Percentiles rank a stretch among this genome's conserved stretches.
Conservation (phyloP, 2,113 vertebrate species). For the Cichladusa arquata region DNA sequence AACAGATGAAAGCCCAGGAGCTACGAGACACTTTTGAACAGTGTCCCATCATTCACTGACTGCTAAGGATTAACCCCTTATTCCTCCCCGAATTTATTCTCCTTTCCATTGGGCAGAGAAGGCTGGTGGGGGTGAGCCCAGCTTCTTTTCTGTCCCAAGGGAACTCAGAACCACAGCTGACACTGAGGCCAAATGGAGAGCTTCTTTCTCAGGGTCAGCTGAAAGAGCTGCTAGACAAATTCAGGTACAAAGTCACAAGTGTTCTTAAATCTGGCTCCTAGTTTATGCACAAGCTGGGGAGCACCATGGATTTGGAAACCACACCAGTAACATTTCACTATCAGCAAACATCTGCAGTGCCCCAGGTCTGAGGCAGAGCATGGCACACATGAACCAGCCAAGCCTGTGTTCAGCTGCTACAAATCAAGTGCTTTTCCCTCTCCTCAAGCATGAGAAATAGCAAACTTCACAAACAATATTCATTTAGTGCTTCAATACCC, state of each 20-base stretch:
- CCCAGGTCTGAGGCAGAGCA: background rate
- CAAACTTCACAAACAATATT: background rate
- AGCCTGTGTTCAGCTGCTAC: background rate
- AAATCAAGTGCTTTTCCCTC: background rate
- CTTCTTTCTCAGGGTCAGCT: background rate
- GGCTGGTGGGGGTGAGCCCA: background rate
- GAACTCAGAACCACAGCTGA: background rate
- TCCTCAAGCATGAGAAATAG: background rate
- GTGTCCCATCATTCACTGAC: background rate
- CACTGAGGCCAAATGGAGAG: rapidly evolving
- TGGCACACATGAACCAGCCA: background rate
- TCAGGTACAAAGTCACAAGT: background rate
- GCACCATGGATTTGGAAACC: rapidly evolving
- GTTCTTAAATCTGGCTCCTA: background rate
- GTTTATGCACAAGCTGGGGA: background rate
- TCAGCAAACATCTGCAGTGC: background rate
- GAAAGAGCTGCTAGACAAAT: background rate
- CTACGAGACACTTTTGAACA: background rate
- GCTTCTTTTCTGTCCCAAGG: background rate
- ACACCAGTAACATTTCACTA: background rate
- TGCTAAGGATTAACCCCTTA: background rate
- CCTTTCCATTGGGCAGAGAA: background rate
- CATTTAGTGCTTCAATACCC: background rate
- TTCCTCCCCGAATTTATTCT: background rate
- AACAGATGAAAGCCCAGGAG: background rate